phyloP scores from a whole-genome alignment of 2,113 vertebrate genomes.

The Coracopsis vasa region DNA sequence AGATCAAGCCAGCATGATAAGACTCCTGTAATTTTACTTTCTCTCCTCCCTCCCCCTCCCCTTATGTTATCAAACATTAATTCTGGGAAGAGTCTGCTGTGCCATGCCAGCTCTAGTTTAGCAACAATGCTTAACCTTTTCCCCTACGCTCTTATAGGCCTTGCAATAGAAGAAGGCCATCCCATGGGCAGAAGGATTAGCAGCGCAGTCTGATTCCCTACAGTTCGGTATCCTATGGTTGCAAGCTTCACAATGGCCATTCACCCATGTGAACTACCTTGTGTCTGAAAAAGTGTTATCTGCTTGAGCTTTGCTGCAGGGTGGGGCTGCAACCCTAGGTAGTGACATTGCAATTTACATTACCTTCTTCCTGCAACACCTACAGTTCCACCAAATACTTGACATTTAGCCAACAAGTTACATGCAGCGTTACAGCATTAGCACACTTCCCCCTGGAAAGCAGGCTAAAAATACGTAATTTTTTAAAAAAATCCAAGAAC shows the following conservation, averaged over 20 bases:
- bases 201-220: neutral
- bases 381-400: neutral
- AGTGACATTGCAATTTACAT: neutral
- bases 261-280: neutral
- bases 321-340: neutral
- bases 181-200: neutral
- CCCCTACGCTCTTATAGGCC: neutral
- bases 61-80: neutral
- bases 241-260: neutral
- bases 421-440: neutral
- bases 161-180: neutral
- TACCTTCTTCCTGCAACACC: neutral
- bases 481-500: neutral
- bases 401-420: neutral
- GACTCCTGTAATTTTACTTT: neutral
- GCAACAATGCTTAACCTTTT: neutral
- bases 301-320: accelerated
- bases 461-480: neutral
- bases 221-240: neutral
- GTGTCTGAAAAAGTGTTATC: neutral
- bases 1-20: neutral
- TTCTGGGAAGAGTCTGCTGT: neutral
- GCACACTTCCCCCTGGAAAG: neutral
- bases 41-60: neutral
- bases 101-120: neutral